phyloP scores from a whole-genome alignment of 2,888 invertebrate genomes.

The Bombyx huttoni region DNA sequence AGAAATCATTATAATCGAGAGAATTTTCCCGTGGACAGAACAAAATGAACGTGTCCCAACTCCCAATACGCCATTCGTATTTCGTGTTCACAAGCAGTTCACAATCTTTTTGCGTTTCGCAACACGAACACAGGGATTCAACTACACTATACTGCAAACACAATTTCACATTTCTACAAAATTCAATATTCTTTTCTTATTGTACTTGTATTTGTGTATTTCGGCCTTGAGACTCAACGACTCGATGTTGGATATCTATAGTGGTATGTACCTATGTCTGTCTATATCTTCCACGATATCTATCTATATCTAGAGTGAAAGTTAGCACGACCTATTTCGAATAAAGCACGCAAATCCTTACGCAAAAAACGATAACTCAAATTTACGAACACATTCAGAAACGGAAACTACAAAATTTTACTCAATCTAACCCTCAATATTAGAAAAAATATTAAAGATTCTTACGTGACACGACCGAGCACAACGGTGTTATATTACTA shows the following conservation, averaged over 20 bases:
- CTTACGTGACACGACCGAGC: conserved; percentile 73
- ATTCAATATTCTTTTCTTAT: conserved; percentile 46
- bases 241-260: conserved; percentile 67
- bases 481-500: conserved; percentile 73
- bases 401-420: conserved; percentile 31
- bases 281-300: conserved; percentile 52
- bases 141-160: conserved; percentile 20
- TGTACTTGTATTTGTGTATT: conserved; percentile 60
- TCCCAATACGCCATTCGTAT: conserved; percentile 35
- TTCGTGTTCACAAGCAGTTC: conserved; percentile 14
- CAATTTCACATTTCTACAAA: conserved; percentile 34
- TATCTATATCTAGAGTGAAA: conserved; percentile 71
- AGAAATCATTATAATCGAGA: too few species aligned
- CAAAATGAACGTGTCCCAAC: neutral
- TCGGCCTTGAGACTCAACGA: conserved; percentile 67
- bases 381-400: conserved; percentile 10
- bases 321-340: conserved; percentile 63
- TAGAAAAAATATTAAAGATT: conserved; percentile 63
- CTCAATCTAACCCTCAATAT: conserved; percentile 38
- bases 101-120: conserved; percentile 19
- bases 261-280: conserved; percentile 46
- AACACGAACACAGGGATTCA: conserved; percentile 18
- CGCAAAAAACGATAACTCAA: conserved; percentile 25
- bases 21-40: neutral
- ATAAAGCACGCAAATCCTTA: conserved; percentile 20